Evolutionary conservation across 1,140 invertebrate species (phyloP).

Genomic region (Drosophila lacteicornis): DNA sequence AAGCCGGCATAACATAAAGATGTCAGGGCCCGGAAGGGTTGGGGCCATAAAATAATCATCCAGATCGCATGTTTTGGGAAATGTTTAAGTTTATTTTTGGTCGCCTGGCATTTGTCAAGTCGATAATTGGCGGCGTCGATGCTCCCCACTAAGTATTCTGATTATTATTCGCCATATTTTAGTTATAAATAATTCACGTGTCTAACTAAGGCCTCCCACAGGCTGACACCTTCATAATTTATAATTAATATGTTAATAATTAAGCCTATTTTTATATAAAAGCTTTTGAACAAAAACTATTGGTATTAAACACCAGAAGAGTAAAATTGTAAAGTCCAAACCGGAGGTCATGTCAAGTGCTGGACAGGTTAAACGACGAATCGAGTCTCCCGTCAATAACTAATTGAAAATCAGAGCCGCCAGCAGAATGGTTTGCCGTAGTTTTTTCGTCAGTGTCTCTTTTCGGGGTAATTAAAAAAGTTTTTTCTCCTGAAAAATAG

Average conservation of each 20-base stretch:
- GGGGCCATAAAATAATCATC: constrained; percentile 14
- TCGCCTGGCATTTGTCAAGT: constrained; percentile 47
- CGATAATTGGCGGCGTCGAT: constrained; percentile 39
- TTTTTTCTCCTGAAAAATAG: constrained; percentile 57
- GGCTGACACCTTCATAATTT: too few relatives aligned
- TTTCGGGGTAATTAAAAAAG: constrained; percentile 78
- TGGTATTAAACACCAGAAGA: constrained; percentile 21
- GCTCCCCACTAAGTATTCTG: constrained; percentile 21
- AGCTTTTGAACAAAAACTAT: constrained; percentile 19
- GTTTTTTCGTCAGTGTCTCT: constrained; percentile 38
- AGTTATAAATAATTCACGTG: neutral
- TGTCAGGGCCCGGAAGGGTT: constrained; percentile 55
- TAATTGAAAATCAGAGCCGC: constrained; percentile 72
- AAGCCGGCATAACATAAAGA: constrained; percentile 66
- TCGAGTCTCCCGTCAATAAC: constrained; percentile 66
- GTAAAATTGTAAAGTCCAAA: constrained; percentile 37
- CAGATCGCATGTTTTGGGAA: constrained; percentile 27
- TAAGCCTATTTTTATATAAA: neutral
- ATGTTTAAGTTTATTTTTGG: constrained; percentile 62
- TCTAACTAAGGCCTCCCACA: too few relatives aligned
- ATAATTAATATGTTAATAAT: neutral
- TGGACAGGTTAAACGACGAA: constrained; percentile 72
- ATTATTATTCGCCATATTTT: constrained; percentile 14
- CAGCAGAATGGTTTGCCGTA: constrained; percentile 22
- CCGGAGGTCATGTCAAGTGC: constrained; percentile 56